Conservation (phyloP, 2,797 vertebrate genomes). For the Schizopygopsis malacanthus region DNA sequence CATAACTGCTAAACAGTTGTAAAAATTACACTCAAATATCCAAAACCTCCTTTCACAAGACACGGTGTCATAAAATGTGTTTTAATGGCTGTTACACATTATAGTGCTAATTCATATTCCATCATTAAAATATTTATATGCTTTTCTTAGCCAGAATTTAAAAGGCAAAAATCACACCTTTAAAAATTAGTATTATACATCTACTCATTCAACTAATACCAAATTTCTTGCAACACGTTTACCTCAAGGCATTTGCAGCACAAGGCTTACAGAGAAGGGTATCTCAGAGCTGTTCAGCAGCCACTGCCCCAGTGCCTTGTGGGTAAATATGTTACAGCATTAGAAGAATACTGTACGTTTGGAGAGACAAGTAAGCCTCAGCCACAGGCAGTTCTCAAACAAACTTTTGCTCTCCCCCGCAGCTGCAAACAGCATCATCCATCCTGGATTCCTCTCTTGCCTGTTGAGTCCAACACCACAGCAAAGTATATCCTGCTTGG, state of each 20-base stretch:
- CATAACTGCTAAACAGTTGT: neutral
- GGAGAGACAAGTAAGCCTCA: conserved; percentile 11
- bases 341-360: neutral
- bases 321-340: neutral
- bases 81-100: neutral
- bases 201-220: neutral
- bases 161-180: neutral
- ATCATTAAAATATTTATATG: neutral
- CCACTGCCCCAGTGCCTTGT: conserved; percentile 9
- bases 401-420: conserved; percentile 29
- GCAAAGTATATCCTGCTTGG: conserved; percentile 9
- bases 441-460: neutral
- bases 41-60: neutral
- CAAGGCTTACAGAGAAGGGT: neutral
- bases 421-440: conserved; percentile 22
- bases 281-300: neutral
- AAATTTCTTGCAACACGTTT: neutral
- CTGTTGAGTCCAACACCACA: conserved; percentile 7
- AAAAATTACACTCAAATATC: neutral
- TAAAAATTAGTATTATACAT: neutral
- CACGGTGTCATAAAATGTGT: neutral
- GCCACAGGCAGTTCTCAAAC: conserved; percentile 39
- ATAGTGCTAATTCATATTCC: conserved; percentile 43
- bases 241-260: conserved; percentile 5
- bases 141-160: neutral